Conservation (phyloP, 2,113 vertebrate species). For the Phocoena sinus region DNA sequence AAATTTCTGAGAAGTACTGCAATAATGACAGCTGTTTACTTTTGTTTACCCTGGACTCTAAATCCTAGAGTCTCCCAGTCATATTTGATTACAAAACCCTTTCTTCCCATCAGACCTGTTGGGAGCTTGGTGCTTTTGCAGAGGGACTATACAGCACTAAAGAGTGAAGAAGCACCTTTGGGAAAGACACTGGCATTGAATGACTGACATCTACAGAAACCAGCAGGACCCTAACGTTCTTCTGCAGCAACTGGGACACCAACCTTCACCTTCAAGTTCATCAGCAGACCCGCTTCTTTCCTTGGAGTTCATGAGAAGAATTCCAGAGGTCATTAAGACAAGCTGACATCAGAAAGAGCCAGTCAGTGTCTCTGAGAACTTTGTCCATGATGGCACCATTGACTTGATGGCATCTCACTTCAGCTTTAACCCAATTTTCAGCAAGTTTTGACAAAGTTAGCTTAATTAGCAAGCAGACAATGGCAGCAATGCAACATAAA, state of each 20-base stretch:
- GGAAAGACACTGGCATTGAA: neutral
- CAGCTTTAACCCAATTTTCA: constrained; percentile 50
- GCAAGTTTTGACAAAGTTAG: constrained; percentile 47
- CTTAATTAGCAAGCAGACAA: constrained; percentile 68
- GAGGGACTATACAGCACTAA: neutral
- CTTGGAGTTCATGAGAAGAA: neutral
- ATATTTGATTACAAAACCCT: neutral
- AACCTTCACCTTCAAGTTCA: neutral
- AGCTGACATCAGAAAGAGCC: neutral
- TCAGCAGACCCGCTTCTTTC: neutral
- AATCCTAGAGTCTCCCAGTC: neutral
- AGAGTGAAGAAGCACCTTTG: neutral
- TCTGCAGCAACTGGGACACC: accelerated
- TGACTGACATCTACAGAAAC: neutral
- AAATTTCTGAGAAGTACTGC: neutral
- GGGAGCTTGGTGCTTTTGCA: neutral
- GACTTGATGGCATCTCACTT: constrained; percentile 20
- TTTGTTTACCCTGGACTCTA: neutral
- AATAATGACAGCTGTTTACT: neutral
- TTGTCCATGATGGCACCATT: neutral
- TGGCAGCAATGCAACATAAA: constrained; percentile 28
- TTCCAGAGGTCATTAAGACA: neutral
- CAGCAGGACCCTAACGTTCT: accelerated
- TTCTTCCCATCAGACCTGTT: no score
- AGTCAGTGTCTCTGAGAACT: no score